phyloP scores from a whole-genome alignment of 2,888 invertebrate genomes.

The Xanthia togata region DNA sequence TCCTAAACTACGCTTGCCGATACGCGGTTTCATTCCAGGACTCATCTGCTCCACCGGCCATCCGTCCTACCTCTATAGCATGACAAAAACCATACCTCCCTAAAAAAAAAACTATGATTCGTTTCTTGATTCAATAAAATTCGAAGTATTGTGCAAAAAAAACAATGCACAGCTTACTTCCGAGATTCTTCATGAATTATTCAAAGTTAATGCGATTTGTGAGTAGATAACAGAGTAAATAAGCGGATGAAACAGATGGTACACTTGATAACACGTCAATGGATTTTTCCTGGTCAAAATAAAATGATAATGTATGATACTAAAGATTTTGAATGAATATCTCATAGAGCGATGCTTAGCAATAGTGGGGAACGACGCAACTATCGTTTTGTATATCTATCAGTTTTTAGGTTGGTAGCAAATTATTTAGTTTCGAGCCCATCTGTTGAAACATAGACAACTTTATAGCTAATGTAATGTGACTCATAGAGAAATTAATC shows the following conservation, averaged over 20 bases:
- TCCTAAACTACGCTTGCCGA: too few species aligned
- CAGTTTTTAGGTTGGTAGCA: neutral
- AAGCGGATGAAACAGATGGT: constrained; percentile 51
- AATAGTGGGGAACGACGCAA: neutral
- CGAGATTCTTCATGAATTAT: constrained; percentile 64
- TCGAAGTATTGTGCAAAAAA: constrained; percentile 45
- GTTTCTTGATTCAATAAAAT: constrained; percentile 38
- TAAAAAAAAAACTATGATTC: neutral
- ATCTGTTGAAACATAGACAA: neutral
- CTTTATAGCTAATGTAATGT: neutral
- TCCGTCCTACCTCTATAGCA: too few species aligned
- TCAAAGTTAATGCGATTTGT: constrained; percentile 58
- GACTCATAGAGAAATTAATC: neutral
- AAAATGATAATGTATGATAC: neutral
- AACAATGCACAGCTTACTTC: constrained; percentile 60
- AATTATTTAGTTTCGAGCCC: neutral
- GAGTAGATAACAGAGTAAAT: constrained; percentile 41
- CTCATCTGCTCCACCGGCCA: too few species aligned
- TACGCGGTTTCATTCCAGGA: too few species aligned
- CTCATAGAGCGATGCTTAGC: neutral
- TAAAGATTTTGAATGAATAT: neutral
- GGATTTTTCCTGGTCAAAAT: constrained; percentile 15
- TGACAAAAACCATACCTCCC: too few species aligned
- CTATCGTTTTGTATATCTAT: neutral
- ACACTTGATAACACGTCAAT: constrained; percentile 39